These are phyloP conservation scores for Cabera pusaria DNA, from an alignment of 2,888 invertebrate species.

Conservation along the genomic window DNA sequence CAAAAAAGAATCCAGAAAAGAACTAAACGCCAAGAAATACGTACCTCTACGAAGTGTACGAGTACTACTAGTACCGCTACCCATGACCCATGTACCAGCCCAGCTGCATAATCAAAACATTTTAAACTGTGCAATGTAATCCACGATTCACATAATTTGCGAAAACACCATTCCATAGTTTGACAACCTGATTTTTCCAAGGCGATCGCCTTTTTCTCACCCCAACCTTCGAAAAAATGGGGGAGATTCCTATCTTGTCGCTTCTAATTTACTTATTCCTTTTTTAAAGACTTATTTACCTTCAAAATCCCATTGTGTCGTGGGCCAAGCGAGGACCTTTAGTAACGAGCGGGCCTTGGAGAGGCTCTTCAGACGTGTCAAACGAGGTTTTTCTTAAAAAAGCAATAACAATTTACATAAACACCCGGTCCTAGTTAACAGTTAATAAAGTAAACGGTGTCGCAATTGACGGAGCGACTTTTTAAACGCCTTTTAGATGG, in stretches of 20 bases:
- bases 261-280: constrained; percentile 92
- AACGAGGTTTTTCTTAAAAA: constrained; percentile 79
- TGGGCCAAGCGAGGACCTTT: constrained; percentile 61
- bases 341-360: constrained; percentile 69
- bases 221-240: constrained; percentile 79
- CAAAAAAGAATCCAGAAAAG: no score
- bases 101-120: no score
- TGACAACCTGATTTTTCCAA: constrained; percentile 50
- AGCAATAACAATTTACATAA: constrained; percentile 84
- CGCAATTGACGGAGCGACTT: constrained; percentile 72
- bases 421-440: constrained; percentile 80
- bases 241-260: constrained; percentile 90
- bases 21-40: no score
- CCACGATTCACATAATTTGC: no score
- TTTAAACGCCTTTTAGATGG: constrained; percentile 75
- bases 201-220: constrained; percentile 79
- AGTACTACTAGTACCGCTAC: no score
- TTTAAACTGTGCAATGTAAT: no score
- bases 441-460: constrained; percentile 80
- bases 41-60: no score
- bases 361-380: constrained; percentile 73
- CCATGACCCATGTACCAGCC: no score
- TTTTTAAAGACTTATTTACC: constrained; percentile 90
- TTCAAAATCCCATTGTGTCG: constrained; percentile 83
- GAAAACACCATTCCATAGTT: constrained; percentile 48